Percentiles rank a stretch among this genome's conserved stretches.
Evolutionary conservation across 2,888 invertebrate species (phyloP).

Genomic region (Leucoma salicis): DNA sequence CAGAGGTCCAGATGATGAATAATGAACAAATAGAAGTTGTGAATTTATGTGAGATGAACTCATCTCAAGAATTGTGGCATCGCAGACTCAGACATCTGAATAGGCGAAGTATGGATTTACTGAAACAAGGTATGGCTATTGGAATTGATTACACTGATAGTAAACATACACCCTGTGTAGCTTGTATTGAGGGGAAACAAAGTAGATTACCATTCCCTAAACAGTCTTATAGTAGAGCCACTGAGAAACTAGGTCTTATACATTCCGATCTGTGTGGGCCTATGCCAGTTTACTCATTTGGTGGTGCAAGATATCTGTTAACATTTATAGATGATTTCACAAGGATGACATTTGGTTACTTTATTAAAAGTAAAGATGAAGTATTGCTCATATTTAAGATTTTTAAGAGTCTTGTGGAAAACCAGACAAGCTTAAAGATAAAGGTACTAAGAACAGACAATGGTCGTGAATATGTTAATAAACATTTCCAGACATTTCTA

Average conservation of each 20-base stretch:
- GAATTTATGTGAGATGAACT: neutral
- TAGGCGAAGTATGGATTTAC: neutral
- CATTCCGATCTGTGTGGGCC: conserved; percentile 22
- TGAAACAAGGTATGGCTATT: neutral
- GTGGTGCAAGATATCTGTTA: conserved; percentile 3
- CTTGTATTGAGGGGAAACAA: conserved; percentile 30
- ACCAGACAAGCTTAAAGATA: neutral
- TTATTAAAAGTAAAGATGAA: neutral
- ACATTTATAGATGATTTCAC: conserved; percentile 8
- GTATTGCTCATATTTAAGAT: neutral
- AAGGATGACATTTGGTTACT: conserved; percentile 1
- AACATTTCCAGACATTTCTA: neutral
- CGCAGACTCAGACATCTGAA: neutral
- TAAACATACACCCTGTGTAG: conserved; percentile 1
- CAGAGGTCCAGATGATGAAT: too few species aligned
- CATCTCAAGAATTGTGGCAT: neutral
- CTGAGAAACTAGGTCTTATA: conserved; percentile 3
- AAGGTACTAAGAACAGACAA: neutral
- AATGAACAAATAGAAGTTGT: too few species aligned
- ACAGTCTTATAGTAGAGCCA: conserved; percentile 3
- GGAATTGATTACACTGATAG: too few species aligned
- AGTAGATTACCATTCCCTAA: conserved; percentile 19
- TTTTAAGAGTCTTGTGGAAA: neutral
- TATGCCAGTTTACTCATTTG: conserved; percentile 12
- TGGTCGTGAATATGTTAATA: neutral